phyloP scores from a whole-genome alignment of 2,888 invertebrate genomes.

The Altica lythri region DNA sequence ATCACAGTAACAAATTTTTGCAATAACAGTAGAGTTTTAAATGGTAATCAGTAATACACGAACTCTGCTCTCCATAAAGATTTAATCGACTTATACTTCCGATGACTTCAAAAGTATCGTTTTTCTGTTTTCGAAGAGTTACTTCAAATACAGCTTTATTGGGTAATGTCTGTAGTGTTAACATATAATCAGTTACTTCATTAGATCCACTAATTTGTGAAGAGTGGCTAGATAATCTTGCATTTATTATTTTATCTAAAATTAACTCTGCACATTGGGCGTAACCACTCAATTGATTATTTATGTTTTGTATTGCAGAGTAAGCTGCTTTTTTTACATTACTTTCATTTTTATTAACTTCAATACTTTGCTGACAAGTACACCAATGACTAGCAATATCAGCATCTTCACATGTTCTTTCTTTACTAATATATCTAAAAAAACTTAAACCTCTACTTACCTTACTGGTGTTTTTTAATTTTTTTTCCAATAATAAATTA shows the following conservation, averaged over 20 bases:
- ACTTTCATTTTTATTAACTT: slow-evolving; percentile 60
- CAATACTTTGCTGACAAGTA: slow-evolving; percentile 74
- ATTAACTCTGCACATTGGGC: slow-evolving; percentile 69
- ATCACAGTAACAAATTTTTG: slow-evolving; percentile 41
- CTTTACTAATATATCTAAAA: slow-evolving; percentile 72
- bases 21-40: slow-evolving; percentile 82
- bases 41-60: slow-evolving; percentile 74
- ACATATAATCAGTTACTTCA: slow-evolving; percentile 63
- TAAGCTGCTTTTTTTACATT: slow-evolving; percentile 64
- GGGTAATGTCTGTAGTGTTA: slow-evolving; percentile 68
- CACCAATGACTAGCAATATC: slow-evolving; percentile 86
- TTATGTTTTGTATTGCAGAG: slow-evolving; percentile 69
- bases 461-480: slow-evolving; percentile 42
- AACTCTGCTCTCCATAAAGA: slow-evolving; percentile 79
- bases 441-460: slow-evolving; percentile 61
- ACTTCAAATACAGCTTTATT: slow-evolving; percentile 79
- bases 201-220: slow-evolving; percentile 50
- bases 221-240: slow-evolving; percentile 67
- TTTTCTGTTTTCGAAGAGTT: slow-evolving; percentile 63
- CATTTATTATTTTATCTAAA: slow-evolving; percentile 67
- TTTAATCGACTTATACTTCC: slow-evolving; percentile 81
- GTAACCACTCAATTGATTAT: slow-evolving; percentile 64
- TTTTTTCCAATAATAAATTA: slow-evolving; percentile 28
- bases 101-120: slow-evolving; percentile 59
- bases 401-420: slow-evolving; percentile 77